phyloP scores from a whole-genome alignment of 2,113 vertebrate species.

The Trematocara zebra region DNA sequence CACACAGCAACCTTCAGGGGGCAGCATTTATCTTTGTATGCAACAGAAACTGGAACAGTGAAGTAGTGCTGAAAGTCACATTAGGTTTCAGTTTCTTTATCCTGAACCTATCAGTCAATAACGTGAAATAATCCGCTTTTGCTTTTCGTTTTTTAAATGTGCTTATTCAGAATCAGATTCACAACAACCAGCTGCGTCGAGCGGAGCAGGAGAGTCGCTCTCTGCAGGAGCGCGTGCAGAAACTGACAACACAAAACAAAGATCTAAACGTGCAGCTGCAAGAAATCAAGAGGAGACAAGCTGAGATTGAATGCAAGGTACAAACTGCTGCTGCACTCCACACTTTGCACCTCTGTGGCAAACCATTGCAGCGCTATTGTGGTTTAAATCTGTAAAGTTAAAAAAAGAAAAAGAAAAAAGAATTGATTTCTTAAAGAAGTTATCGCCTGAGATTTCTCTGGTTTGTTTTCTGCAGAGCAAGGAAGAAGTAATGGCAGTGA shows the following conservation, averaged over 20 bases:
- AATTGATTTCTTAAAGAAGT: neutral
- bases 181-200: constrained; percentile 87
- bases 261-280: constrained; percentile 81
- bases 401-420: neutral
- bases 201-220: constrained; percentile 82
- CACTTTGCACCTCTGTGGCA: neutral
- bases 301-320: constrained; percentile 97
- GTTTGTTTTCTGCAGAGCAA: constrained; percentile 78
- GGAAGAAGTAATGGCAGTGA: constrained; percentile 96
- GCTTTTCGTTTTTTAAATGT: neutral
- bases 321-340: neutral
- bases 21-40: constrained; percentile 17
- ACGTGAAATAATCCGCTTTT: neutral
- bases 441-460: neutral
- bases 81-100: neutral
- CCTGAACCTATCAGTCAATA: neutral
- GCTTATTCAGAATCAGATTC: constrained; percentile 86
- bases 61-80: neutral
- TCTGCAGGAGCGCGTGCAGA: constrained; percentile 80
- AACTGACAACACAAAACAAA: constrained; percentile 86
- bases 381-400: neutral
- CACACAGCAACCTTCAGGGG: constrained; percentile 30
- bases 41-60: neutral
- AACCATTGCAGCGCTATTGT: neutral
- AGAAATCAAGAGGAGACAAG: constrained; percentile 87